Evolutionary conservation across 1,140 invertebrate genomes (phyloP).

Genomic region (Dermatophagoides farinae): DNA sequence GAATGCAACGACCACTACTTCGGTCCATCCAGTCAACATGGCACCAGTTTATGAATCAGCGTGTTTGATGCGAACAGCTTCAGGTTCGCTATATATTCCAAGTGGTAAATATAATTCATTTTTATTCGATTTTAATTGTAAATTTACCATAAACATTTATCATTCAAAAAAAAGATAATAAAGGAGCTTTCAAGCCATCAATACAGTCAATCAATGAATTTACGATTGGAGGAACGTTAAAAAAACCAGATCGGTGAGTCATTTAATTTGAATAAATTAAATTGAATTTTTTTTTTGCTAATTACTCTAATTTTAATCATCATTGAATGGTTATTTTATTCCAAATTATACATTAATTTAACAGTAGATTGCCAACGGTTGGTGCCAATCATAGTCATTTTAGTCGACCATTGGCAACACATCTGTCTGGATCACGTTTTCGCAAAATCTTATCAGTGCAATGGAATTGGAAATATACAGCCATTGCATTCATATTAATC

Average conservation of each 20-base stretch:
- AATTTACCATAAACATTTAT: background rate
- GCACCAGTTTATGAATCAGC: constrained; percentile 5
- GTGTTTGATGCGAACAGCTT: constrained; percentile 8
- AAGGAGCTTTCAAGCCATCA: constrained; percentile 9
- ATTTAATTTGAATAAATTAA: background rate
- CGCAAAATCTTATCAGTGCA: constrained; percentile 72
- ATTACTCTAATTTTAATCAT: background rate
- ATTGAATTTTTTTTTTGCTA: too few relatives aligned
- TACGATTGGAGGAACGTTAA: constrained; percentile 4
- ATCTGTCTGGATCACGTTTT: constrained; percentile 45
- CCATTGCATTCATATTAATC: constrained; percentile 68
- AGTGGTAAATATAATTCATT: background rate
- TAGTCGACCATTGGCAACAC: constrained; percentile 14
- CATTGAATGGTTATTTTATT: background rate
- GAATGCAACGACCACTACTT: constrained; percentile 2
- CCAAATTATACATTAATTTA: background rate
- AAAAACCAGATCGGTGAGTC: constrained; percentile 3
- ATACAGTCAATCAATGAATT: constrained; percentile 8
- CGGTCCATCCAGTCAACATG: background rate
- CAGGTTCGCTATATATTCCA: constrained; percentile 9
- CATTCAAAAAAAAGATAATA: background rate
- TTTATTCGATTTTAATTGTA: background rate
- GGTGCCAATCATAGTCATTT: constrained; percentile 6
- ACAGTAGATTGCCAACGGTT: background rate
- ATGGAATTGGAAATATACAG: constrained; percentile 85